Conservation (phyloP, 1,140 invertebrate species). For the Caerostris darwini region DNA sequence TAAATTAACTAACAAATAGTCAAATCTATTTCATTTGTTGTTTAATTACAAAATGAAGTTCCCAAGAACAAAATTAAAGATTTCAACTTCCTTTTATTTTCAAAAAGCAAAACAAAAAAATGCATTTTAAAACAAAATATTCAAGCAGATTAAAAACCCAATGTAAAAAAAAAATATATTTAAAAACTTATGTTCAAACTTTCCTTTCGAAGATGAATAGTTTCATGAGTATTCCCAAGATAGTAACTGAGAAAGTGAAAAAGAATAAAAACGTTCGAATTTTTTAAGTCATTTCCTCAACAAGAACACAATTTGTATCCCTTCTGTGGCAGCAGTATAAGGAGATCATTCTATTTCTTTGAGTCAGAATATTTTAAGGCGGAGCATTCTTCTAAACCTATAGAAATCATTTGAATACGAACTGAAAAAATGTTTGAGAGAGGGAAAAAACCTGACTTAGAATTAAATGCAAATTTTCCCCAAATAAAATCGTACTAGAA, state of each 20-base stretch:
- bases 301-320: conserved; percentile 48
- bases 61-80: too few species aligned
- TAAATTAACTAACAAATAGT: too few species aligned
- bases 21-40: too few species aligned
- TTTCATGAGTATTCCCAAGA: neutral
- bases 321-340: neutral
- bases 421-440: neutral
- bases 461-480: conserved; percentile 39
- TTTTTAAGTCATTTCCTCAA: neutral
- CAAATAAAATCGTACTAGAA: neutral
- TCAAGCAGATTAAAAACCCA: neutral
- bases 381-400: neutral
- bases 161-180: neutral
- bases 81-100: neutral
- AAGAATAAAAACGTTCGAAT: neutral
- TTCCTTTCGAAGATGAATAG: neutral
- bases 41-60: too few species aligned
- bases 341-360: conserved; percentile 18
- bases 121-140: neutral
- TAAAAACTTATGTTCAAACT: too few species aligned
- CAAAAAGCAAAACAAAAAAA: neutral
- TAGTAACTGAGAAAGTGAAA: neutral
- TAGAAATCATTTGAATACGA: neutral
- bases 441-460: neutral
- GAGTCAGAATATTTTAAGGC: neutral